Percentiles rank a stretch among this genome's conserved stretches.
These are phyloP conservation scores for Megaustenia siamemsis DNA, from an alignment of 2,888 invertebrate species.

Conservation along the genomic window DNA sequence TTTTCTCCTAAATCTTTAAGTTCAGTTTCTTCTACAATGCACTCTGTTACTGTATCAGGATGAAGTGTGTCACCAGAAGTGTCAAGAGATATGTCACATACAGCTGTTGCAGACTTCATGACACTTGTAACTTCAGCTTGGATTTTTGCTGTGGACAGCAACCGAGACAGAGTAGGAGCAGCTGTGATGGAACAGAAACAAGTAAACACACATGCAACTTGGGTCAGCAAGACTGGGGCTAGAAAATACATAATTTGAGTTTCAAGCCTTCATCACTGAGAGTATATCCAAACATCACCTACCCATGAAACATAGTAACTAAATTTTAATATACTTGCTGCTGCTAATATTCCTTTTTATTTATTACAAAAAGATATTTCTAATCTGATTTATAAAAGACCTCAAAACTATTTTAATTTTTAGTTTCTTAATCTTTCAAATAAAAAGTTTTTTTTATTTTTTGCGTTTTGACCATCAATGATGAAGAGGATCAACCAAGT, in stretches of 20 bases:
- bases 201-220: conserved; percentile 21
- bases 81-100: conserved; percentile 2
- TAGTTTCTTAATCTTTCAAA: too few relatives aligned
- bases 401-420: too few relatives aligned
- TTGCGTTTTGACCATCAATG: too few relatives aligned
- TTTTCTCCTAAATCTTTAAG: conserved; percentile 55
- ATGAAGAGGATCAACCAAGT: too few relatives aligned
- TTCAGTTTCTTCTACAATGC: conserved; percentile 46
- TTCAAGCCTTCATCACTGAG: too few relatives aligned
- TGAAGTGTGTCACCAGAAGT: not conserved
- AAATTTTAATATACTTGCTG: too few relatives aligned
- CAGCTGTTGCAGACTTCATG: conserved; percentile 14
- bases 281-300: too few relatives aligned
- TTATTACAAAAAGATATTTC: too few relatives aligned
- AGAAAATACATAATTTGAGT: not conserved
- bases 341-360: too few relatives aligned
- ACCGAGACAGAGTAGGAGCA: conserved; percentile 88
- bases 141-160: conserved; percentile 82
- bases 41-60: conserved; percentile 16
- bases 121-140: conserved; percentile 4
- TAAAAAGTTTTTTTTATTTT: too few relatives aligned
- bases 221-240: not conserved
- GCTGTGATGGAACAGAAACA: conserved; percentile 78
- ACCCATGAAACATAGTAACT: too few relatives aligned
- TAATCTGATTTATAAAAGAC: too few relatives aligned